These are phyloP conservation scores for Acrocephalus arundinaceus DNA, from an alignment of 2,113 vertebrate genomes.

Conservation along the genomic window DNA sequence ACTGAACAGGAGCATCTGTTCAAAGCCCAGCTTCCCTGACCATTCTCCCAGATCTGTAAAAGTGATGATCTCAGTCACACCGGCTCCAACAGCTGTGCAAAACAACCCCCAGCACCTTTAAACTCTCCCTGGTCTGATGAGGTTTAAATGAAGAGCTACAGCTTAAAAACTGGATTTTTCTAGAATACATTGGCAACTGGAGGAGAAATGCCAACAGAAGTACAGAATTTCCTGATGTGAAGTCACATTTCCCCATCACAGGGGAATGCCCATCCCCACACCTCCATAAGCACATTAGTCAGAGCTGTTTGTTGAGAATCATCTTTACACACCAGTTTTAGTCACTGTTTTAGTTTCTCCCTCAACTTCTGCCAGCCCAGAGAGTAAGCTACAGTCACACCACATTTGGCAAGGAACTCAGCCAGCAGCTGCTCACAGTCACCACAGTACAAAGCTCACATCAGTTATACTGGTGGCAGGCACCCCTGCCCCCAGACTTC, in stretches of 20 bases:
- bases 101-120: not conserved
- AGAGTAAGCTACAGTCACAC: not conserved
- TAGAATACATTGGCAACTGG: not conserved
- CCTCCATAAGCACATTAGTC: not conserved
- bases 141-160: not conserved
- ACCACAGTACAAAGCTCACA: not conserved
- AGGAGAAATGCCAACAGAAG: not conserved
- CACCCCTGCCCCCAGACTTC: not conserved
- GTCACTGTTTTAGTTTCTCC: not conserved
- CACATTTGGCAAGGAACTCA: not conserved
- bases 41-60: not conserved
- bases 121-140: not conserved
- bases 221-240: not conserved
- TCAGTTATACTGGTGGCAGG: rapidly evolving
- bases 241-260: not conserved
- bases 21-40: not conserved
- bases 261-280: not conserved
- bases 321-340: not conserved
- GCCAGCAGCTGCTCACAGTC: not conserved
- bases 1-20: not conserved
- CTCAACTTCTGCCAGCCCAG: not conserved
- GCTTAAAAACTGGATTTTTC: not conserved
- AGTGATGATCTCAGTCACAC: not conserved
- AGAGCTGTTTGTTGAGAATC: not conserved
- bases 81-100: not conserved